phyloP scores from a whole-genome alignment of 2,888 invertebrate species.

The Octodonta nipae region DNA sequence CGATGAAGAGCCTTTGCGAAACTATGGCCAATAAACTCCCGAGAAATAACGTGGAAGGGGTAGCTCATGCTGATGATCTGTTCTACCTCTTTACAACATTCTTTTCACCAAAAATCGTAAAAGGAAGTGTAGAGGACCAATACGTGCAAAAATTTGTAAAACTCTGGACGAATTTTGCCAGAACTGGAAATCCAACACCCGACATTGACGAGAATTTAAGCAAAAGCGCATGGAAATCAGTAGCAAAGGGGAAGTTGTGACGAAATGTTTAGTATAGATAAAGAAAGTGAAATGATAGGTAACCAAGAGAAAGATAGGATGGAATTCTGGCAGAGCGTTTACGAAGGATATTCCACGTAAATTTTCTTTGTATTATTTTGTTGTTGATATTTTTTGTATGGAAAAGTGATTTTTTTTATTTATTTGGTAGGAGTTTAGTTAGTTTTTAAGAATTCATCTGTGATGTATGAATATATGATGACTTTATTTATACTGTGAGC shows the following conservation, averaged over 20 bases:
- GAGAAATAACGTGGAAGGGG: conserved; percentile 17
- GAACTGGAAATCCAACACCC: conserved; percentile 24
- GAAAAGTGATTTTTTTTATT: too few relatives aligned
- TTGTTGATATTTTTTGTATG: too few relatives aligned
- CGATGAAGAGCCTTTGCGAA: conserved; percentile 14
- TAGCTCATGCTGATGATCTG: conserved; percentile 27
- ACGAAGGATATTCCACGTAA: conserved; percentile 13
- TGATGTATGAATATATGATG: too few relatives aligned
- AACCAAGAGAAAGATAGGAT: conserved; percentile 24
- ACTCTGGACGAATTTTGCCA: conserved; percentile 30
- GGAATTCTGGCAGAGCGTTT: conserved; percentile 26
- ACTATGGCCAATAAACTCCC: conserved; percentile 14
- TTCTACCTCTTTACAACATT: conserved; percentile 24
- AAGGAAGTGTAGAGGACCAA: conserved; percentile 21
- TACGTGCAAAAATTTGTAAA: conserved; percentile 24
- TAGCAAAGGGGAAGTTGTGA: conserved; percentile 16
- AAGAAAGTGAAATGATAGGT: conserved; percentile 17
- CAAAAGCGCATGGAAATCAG: conserved; percentile 23
- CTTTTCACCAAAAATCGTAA: conserved; percentile 14
- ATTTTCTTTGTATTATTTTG: too few relatives aligned
- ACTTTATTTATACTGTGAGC: too few relatives aligned
- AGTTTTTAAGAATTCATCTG: too few relatives aligned
- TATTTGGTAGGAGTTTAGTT: too few relatives aligned
- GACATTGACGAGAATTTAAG: conserved; percentile 17
- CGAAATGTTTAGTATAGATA: conserved; percentile 25